Base-by-base conservation (phyloP, 1,140 invertebrate genomes). In the Episyrphus balteatus region DNA sequence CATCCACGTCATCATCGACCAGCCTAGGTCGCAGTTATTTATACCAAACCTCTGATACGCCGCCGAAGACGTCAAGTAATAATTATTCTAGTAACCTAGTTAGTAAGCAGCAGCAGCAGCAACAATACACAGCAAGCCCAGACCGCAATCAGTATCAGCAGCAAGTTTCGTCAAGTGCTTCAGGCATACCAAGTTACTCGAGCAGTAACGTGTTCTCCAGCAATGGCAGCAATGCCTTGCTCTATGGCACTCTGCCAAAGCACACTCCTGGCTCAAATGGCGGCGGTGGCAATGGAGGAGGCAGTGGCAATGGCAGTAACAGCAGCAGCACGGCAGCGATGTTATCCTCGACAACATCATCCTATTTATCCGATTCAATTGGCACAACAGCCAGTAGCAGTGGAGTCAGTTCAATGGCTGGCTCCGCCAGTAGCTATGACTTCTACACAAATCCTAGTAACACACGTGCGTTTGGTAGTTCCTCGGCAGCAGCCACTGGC, bases 381-480 rank as follows among this genome's bases (percentile, higher is more conserved):
- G 61, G 59, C 14, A 56, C 47, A 26, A 64, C 61, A 9, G 59
- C 61, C 41, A 64, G 56, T 46, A 66, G 63, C 49, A 66, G 63
- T 47, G 63, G 62, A 5, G 63, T 66, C 14, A 66, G 62, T 47
- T 66, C 63, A 38, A 66, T 66, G 62, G 59, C 63, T 36, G 63
- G 63, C 39, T 66, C 63, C 42, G 62, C 63, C 21, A 66, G 60
- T 37, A 66, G 63, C 47, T 66, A 66, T 50, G 63, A 66, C 46
- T 66, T 62, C 40, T 66, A 66, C 46, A 58, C 52, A 13, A 42
- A 39, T 18, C 32, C 47, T 18, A 54, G 56, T 30, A 53, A 52
- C n/a, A 48, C 57, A 19, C 52, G 59, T 2, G 54, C 57, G 42
- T 61, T 59, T 38, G 47, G 49, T 32, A 38, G 14, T 12, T 33